Base-by-base conservation (phyloP, 2,888 invertebrate species). In the Linnaemya tessellans region DNA sequence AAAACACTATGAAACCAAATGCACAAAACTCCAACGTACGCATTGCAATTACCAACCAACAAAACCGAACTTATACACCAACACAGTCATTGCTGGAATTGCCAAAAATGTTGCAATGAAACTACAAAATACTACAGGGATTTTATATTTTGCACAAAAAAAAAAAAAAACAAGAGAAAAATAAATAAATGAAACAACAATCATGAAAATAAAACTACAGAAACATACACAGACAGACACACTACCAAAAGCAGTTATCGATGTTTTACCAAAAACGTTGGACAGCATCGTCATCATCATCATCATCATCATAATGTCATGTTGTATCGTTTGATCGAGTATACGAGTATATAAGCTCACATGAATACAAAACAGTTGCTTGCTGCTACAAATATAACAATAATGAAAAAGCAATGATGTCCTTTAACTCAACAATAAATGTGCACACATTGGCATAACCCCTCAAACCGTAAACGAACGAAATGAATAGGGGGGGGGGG, bases 291-390 rank as follows among this genome's bases (percentile, higher is more conserved):
- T 43, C 75, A 30, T 77, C 77, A 56, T 71, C 73, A 15, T 43
- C 35, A 60, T 35, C 35, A 80, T 77, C 77, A 84, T 78, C 58
- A 74, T 74, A 81, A 84, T 82, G 74, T 82, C 84, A 82, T 79
- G 78, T 81, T 68, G 81, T 35, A 73, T 18, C 30, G n/a, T 60
- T 18, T 46, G 71, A 71, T 73, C 71, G 35, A 46, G 43, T 80
- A 58, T 46, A 58, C n/a, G n/a, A n/a, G n/a, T n/a, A n/a, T 15
- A 20, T 25, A 41, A 51, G 25, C 41, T 35, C 22, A 54, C n/a
- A 54, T 67, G 65, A 67, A 73, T 80, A 71, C 25, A 62, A 67
- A 46, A 67, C 9, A 58, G 22, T 18, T 51, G 49, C 25, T n/a
- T 38, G 11, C 3, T 35, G 3, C 3, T 35, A 1, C 3, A 51